phyloP scores from a whole-genome alignment of 2,888 invertebrate genomes.

The Cordilura impudica region DNA sequence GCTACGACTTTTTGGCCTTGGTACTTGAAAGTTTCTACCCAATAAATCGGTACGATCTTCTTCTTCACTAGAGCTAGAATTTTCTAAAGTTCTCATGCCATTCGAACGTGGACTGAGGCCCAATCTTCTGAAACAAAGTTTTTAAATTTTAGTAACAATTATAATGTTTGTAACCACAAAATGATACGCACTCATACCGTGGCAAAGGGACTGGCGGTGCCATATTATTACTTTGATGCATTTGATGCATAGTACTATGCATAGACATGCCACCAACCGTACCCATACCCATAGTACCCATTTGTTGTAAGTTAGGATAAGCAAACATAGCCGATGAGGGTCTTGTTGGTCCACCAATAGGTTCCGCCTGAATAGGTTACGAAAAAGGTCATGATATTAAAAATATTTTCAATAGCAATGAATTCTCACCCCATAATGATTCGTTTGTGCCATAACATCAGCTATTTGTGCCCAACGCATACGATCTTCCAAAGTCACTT shows the following conservation, averaged over 20 bases:
- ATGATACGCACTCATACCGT: constrained; percentile 77
- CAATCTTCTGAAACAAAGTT: constrained; percentile 58
- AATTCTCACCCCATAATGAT: constrained; percentile 87
- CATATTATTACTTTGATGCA: constrained; percentile 78
- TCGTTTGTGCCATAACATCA: constrained; percentile 91
- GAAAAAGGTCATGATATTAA: background rate
- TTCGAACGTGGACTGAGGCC: constrained; percentile 78
- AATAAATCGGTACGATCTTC: constrained; percentile 89
- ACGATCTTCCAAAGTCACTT: constrained; percentile 87
- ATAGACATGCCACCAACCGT: constrained; percentile 78
- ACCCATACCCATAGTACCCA: constrained; percentile 73
- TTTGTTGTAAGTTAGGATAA: constrained; percentile 82
- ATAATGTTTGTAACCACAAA: background rate
- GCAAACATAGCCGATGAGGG: constrained; percentile 91
- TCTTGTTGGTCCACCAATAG: constrained; percentile 83
- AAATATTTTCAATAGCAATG: background rate
- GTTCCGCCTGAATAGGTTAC: constrained; percentile 81
- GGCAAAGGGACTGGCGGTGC: constrained; percentile 87
- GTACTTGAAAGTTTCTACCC: constrained; percentile 86
- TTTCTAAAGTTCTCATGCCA: constrained; percentile 79
- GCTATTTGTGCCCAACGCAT: constrained; percentile 93
- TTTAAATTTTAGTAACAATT: background rate
- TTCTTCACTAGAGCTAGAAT: constrained; percentile 81
- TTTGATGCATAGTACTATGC: constrained; percentile 76
- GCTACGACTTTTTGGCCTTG: constrained; percentile 89